Evolutionary conservation across 2,797 vertebrate genomes (phyloP), one percentile per base, ranked within the genome.

Genomic region (Darevskia nairensis): DNA sequence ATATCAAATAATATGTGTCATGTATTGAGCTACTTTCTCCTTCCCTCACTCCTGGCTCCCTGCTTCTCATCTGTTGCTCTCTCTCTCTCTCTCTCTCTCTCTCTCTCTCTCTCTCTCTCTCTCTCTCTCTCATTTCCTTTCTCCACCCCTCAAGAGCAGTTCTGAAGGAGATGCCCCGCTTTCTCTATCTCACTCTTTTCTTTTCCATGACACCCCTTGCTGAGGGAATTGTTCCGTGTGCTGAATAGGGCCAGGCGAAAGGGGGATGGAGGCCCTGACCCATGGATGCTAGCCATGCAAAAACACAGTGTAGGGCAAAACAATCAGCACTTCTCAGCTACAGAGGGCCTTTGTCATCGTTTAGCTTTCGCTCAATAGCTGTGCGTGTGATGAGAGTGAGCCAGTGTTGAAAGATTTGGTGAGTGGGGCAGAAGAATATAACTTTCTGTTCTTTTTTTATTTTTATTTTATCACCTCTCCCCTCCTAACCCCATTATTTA

Each of bases 251-350:
- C 32, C 68, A 83, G 75, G 68, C 66, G 19, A 55, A 85, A 23
- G 82, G 64, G 39, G 80, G 27, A 82, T 5, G 6, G 74, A 86
- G 80, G 84, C 84, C 90, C 85, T 89, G 84, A 91, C 90, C 87
- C 46, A 39, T 75, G 88, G 87, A 87, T 89, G 79, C 59, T 27
- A 74, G 55, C 41, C 79, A 88, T 86, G 84, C 39, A 50, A 78
- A 86, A 91, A 89, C 84, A 86, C 69, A 55, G 76, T 75, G 80
- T 74, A 83, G 87, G 86, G 84, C 90, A 91, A 89, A 91, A 89
- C 84, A 86, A 89, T 91, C 90, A 86, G 50, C 86, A 79, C 84
- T 80, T 39, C 27, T 4, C 66, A 72, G 55, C 64, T 27, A 83
- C 55, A 74, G 84, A 86, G 84, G 80, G 79, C 64, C 75, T 75